Conservation (phyloP, 2,113 vertebrate species). For the Platichthys stellatus region DNA sequence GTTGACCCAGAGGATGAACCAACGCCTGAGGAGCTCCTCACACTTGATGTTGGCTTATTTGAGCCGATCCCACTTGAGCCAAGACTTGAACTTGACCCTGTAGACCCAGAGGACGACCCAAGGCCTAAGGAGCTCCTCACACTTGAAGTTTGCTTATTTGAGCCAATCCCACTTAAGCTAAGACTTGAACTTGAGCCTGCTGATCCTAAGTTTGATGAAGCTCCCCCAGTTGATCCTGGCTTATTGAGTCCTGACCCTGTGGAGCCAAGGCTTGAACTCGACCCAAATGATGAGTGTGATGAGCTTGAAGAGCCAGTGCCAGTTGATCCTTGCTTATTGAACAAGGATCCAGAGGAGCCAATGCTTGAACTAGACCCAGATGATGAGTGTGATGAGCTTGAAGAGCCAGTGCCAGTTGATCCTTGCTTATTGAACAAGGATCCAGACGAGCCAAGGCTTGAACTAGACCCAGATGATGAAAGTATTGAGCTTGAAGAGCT, state of each 20-base stretch:
- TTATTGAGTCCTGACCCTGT: slow-evolving; percentile 22
- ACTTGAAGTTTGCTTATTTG: slow-evolving; percentile 16
- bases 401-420: slow-evolving; percentile 21
- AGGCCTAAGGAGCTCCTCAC: not conserved
- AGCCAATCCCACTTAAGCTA: slow-evolving; percentile 15
- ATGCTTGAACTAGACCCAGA: slow-evolving; percentile 9
- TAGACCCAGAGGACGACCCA: slow-evolving; percentile 18
- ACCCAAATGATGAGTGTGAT: not conserved
- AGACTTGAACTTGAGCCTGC: slow-evolving; percentile 1
- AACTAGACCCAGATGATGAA: not conserved
- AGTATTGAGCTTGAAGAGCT: slow-evolving; percentile 8
- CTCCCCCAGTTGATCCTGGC: slow-evolving; percentile 18
- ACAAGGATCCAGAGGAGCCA: slow-evolving; percentile 17
- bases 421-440: not conserved
- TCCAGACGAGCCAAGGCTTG: slow-evolving; percentile 13
- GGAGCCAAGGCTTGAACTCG: slow-evolving; percentile 11
- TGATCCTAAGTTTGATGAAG: slow-evolving; percentile 1
- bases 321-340: slow-evolving; percentile 5
- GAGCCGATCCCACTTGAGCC: slow-evolving; percentile 6
- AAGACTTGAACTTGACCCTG: not conserved
- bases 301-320: slow-evolving; percentile 1
- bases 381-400: not conserved
- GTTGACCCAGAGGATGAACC: slow-evolving; percentile 26
- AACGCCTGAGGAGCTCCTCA: slow-evolving; percentile 2
- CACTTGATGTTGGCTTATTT: slow-evolving; percentile 34